Evolutionary conservation across 2,888 invertebrate genomes (phyloP), one percentile per base, ranked within the genome.

Genomic region (Sipha maydis): DNA sequence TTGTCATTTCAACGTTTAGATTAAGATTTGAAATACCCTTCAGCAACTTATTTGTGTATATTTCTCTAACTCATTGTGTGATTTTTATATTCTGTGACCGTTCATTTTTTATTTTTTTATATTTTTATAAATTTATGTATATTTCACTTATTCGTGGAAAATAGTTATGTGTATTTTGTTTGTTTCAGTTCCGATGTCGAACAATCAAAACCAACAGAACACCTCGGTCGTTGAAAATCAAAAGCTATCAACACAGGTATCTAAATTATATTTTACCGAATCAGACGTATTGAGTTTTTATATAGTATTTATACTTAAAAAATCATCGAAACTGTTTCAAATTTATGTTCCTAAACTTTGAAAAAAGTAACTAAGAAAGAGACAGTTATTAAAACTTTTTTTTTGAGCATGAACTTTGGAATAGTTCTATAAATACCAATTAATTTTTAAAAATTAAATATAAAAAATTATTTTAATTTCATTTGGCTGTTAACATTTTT

Each of bases 121-220:
- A 61, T n/a, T 83, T 61, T 25, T 71, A 41, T 67, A 31, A 14
- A 48, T 34, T 3, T 38, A 0, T 21, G 14, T 28, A 3, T 19
- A 25, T 34, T 38, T 73, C 76, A 56, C n/a, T 19, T 4, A 88
- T 19, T 38, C 8, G 19, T 19, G 21, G 48, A 80, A 56, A n/a
- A 80, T 80, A 38, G 80, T 73, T 38, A 41, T 82, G 38, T 25
- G 25, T 76, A 17, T 80, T 56, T 75, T 31, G 34, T 86, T 28
- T 73, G 69, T 88, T 88, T 82, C 61, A 88, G 88, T 75, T 82
- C 76, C 88, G 88, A 88, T 88, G 88, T 88, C 88, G 88, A 88
- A 88, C 88, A 82, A 88, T 76, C 88, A 88, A 88, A 88, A 75
- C 73, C 61, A 75, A 67, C 67, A 82, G 41, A 38, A 82, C 73